Conservation (phyloP, 2,888 invertebrate genomes). For the Aleiodes alternator region DNA sequence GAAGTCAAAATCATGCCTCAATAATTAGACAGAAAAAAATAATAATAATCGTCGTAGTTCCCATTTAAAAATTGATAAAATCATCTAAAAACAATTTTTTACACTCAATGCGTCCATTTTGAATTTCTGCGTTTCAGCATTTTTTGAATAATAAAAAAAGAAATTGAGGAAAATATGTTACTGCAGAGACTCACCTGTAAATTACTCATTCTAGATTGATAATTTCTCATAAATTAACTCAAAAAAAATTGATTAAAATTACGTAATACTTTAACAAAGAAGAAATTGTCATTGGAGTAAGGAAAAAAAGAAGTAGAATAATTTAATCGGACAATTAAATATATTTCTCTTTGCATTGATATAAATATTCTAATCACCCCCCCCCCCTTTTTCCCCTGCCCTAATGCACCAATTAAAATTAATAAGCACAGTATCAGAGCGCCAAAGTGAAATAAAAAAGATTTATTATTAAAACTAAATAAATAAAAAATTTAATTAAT, state of each 20-base stretch:
- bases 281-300: constrained; percentile 15
- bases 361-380: constrained; percentile 16
- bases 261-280: not conserved
- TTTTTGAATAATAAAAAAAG: not conserved
- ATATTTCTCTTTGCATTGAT: constrained; percentile 20
- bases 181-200: constrained; percentile 49
- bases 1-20: not conserved
- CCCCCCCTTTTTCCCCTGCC: no score
- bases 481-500: constrained; percentile 28
- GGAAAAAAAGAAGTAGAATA: not conserved
- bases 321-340: constrained; percentile 25
- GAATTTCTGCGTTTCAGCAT: constrained; percentile 9
- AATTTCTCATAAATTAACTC: constrained; percentile 49
- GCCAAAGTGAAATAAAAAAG: constrained; percentile 27
- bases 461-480: constrained; percentile 13
- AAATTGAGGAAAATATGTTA: not conserved
- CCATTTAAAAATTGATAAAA: not conserved
- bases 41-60: no score
- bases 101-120: constrained; percentile 21
- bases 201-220: constrained; percentile 52
- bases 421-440: constrained; percentile 39
- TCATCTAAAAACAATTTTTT: constrained; percentile 5
- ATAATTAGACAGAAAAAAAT: not conserved
- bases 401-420: constrained; percentile 36
- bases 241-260: not conserved